Evolutionary conservation across 2,888 invertebrate species (phyloP).

Genomic region (Erebia palarica): DNA sequence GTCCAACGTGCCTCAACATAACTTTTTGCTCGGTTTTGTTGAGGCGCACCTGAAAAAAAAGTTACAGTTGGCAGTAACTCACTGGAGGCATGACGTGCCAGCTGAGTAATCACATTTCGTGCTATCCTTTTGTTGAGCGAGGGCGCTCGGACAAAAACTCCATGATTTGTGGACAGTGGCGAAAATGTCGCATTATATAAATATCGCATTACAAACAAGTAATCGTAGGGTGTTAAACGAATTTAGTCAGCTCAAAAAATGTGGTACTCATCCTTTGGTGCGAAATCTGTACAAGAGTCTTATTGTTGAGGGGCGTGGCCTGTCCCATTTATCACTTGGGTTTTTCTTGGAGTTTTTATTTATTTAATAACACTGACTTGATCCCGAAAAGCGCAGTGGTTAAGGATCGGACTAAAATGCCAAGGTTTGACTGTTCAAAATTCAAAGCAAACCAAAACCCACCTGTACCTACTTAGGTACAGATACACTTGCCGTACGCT

Average conservation of each 20-base stretch:
- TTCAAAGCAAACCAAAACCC: too few relatives aligned
- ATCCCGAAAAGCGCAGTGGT: background rate
- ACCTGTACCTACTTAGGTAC: too few relatives aligned
- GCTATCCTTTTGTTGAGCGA: constrained; percentile 67
- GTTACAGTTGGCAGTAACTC: constrained; percentile 60
- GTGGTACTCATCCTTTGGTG: too few relatives aligned
- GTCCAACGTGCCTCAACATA: constrained; percentile 55
- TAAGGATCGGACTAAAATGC: background rate
- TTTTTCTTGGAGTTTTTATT: too few relatives aligned
- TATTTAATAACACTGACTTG: background rate
- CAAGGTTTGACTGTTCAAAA: background rate
- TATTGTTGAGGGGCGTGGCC: too few relatives aligned
- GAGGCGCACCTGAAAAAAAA: constrained; percentile 61
- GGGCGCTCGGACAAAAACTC: constrained; percentile 60
- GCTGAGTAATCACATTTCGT: constrained; percentile 77
- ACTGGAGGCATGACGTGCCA: constrained; percentile 66
- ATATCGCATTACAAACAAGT: constrained; percentile 14
- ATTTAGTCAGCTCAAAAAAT: background rate
- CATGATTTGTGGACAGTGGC: constrained; percentile 57
- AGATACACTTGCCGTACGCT: too few relatives aligned
- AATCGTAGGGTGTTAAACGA: constrained; percentile 12
- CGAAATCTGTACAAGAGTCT: too few relatives aligned
- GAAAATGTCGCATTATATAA: constrained; percentile 35
- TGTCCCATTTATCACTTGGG: too few relatives aligned
- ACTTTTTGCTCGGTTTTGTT: constrained; percentile 69